Evolutionary conservation across 2,797 vertebrate genomes (phyloP), one percentile per base, ranked within the genome.

Genomic region (Enteromius treurensis): DNA sequence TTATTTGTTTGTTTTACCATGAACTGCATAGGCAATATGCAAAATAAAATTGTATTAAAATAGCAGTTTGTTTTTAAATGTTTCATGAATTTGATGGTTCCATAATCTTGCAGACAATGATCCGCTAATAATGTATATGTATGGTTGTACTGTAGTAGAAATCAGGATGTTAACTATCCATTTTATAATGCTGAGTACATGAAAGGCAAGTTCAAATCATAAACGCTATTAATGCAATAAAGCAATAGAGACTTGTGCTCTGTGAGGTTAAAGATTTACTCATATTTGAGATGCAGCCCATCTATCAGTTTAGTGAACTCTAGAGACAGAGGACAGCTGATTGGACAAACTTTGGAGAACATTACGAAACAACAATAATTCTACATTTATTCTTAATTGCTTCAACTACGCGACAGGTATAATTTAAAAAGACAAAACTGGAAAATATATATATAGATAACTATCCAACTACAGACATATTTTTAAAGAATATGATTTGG

Each of bases 181-280:
- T 49, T 73, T 32, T 60, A 42, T 15, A 29, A n/a, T 60, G 34
- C 23, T 42, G 1, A 62, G 8, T 8, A 64, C 42, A 78, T 19
- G 3, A 26, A 40, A n/a, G 11, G 2, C 13, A 3, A 1, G 17
- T 26, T 65, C 3, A 29, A 26, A 47, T 37, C 21, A 45, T 32
- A 34, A 75, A 45, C 0, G n/a, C 14, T 14, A 23, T 58, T 77
- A 58, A 29, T 0, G 26, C 58, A 74, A 37, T 70, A 78, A 65
- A 64, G 23, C 68, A 42, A 55, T 79, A n/a, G 34, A 58, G 51
- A 49, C 21, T 62, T 42, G 47, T 26, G 70, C 37, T 60, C n/a
- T 62, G 32, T 58, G 11, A 34, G 49, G 75, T 84, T 87, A 84
- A 84, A 82, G 77, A 84, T 82, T 79, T 58, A 76, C 83, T 2